Evolutionary conservation across 2,888 invertebrate species (phyloP).

Genomic region (Abscondita cerata): DNA sequence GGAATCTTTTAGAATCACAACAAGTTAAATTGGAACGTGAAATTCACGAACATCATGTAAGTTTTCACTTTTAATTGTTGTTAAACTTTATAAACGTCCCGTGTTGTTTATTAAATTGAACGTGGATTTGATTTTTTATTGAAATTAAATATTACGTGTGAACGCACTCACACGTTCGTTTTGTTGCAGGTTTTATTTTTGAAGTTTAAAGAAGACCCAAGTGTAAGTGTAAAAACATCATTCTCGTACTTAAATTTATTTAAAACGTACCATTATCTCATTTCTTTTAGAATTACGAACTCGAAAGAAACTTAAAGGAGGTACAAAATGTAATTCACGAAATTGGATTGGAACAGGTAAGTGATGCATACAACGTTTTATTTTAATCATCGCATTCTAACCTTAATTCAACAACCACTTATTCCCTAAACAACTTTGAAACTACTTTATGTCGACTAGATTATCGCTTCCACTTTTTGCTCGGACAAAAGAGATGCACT

Average conservation of each 20-base stretch:
- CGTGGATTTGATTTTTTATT: slow-evolving; percentile 19
- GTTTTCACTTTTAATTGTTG: slow-evolving; percentile 18
- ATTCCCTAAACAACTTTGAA: neutral
- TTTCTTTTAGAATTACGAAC: slow-evolving; percentile 48
- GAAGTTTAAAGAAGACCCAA: slow-evolving; percentile 50
- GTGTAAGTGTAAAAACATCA: slow-evolving; percentile 46
- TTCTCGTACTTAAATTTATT: neutral
- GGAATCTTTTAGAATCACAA: slow-evolving; percentile 16
- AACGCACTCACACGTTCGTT: slow-evolving; percentile 20
- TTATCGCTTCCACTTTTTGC: neutral
- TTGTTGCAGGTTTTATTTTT: slow-evolving; percentile 50
- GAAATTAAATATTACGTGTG: neutral
- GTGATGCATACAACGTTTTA: slow-evolving; percentile 3
- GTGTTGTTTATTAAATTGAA: no score
- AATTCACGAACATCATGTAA: slow-evolving; percentile 33
- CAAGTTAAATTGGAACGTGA: slow-evolving; percentile 25
- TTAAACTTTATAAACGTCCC: no score
- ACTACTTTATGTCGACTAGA: no score
- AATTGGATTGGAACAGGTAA: slow-evolving; percentile 56
- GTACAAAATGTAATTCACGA: slow-evolving; percentile 54
- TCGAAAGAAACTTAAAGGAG: slow-evolving; percentile 51
- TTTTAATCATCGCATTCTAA: slow-evolving; percentile 18
- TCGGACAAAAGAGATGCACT: neutral
- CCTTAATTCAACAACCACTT: slow-evolving; percentile 13
- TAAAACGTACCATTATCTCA: neutral